Percentiles rank a stretch among this genome's conserved stretches.
These are phyloP conservation scores for Martes martes DNA, from an alignment of 2,113 vertebrate species.

Conservation along the genomic window DNA sequence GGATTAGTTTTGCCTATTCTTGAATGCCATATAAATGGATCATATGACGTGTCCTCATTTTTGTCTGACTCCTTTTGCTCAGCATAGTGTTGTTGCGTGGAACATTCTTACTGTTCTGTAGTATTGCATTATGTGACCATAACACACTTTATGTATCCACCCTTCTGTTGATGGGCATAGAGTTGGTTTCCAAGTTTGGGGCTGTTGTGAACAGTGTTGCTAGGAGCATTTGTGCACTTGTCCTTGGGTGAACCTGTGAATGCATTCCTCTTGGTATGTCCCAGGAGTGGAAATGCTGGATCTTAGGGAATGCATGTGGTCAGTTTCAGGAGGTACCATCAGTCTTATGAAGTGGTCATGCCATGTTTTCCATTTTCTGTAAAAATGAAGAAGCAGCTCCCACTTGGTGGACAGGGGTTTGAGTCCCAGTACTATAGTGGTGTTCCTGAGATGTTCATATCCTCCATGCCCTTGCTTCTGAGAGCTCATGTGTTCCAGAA, in stretches of 20 bases:
- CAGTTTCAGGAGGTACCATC: not conserved
- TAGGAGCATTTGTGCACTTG: not conserved
- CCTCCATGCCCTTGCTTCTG: not conserved
- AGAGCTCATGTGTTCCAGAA: not conserved
- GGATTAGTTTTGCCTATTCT: not conserved
- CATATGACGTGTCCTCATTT: fast-evolving
- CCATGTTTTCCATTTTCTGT: not conserved
- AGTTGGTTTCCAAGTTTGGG: not conserved
- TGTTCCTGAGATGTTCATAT: not conserved
- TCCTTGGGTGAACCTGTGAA: not conserved
- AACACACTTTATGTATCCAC: not conserved
- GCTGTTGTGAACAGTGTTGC: not conserved
- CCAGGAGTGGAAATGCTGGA: not conserved
- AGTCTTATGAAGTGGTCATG: not conserved
- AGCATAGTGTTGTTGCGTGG: fast-evolving
- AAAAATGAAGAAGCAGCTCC: not conserved
- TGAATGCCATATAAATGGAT: not conserved
- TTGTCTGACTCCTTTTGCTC: not conserved
- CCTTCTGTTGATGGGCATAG: not conserved
- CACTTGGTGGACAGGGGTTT: not conserved
- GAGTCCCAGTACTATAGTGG: not conserved
- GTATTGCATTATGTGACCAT: not conserved
- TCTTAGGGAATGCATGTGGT: not conserved
- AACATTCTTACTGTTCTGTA: not conserved
- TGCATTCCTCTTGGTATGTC: not conserved